phyloP scores from a whole-genome alignment of 2,113 vertebrate genomes.

The Amblyopsis rosae region DNA sequence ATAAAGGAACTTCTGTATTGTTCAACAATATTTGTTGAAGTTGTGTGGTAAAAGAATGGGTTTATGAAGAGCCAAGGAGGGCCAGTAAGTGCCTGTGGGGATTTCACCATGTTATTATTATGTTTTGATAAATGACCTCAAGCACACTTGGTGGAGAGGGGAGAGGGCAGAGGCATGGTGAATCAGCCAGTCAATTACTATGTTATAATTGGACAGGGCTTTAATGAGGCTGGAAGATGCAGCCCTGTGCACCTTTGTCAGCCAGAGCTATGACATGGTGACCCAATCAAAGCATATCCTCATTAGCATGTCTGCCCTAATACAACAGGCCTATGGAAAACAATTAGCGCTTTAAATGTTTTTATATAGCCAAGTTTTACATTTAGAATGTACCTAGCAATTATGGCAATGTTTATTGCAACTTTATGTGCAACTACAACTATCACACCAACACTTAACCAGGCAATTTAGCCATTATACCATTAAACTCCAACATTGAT shows the following conservation, averaged over 20 bases:
- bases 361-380: constrained; percentile 32
- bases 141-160: constrained; percentile 65
- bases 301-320: constrained; percentile 67
- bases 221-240: constrained; percentile 77
- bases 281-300: constrained; percentile 66
- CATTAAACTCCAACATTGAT: neutral
- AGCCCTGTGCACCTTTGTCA: constrained; percentile 72
- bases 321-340: constrained; percentile 42
- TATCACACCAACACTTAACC: neutral
- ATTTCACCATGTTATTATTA: constrained; percentile 16
- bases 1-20: constrained; percentile 2
- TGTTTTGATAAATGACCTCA: constrained; percentile 71
- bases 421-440: constrained; percentile 26
- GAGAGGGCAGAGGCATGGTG: constrained; percentile 63
- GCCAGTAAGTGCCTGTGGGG: constrained; percentile 42
- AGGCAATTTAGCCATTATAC: neutral
- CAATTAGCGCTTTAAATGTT: constrained; percentile 45
- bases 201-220: constrained; percentile 75
- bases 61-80: constrained; percentile 61
- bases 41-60: constrained; percentile 23
- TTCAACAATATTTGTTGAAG: constrained; percentile 12
- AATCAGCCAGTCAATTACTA: constrained; percentile 76
- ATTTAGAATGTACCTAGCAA: constrained; percentile 24
- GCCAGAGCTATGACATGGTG: constrained; percentile 60
- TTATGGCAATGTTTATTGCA: constrained; percentile 6